Percentiles rank a stretch among this genome's conserved stretches.
Conservation (phyloP, 2,797 vertebrate genomes). For the Eulemur mongoz region DNA sequence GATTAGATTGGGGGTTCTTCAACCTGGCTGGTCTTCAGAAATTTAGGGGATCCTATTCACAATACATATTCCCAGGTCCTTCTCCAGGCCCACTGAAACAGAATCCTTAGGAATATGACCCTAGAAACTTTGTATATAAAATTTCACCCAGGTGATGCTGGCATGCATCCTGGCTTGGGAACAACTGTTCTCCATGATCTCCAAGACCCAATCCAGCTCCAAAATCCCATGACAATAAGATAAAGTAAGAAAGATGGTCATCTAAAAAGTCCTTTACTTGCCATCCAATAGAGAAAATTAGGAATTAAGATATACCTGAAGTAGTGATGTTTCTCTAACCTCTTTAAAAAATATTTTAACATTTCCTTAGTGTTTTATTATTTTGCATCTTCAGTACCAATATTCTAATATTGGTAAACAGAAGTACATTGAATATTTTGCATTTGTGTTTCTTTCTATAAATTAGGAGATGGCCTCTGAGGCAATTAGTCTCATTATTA, state of each 20-base stretch:
- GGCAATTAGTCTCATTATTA: background rate
- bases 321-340: background rate
- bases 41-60: background rate
- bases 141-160: background rate
- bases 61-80: background rate
- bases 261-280: background rate
- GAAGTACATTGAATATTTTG: background rate
- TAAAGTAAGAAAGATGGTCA: background rate
- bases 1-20: background rate
- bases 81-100: background rate
- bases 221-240: background rate
- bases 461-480: background rate
- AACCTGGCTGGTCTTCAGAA: background rate
- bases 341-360: background rate
- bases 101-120: background rate
- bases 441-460: slow-evolving; percentile 24
- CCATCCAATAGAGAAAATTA: background rate
- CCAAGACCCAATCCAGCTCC: background rate
- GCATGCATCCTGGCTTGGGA: background rate
- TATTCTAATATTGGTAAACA: background rate
- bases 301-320: background rate
- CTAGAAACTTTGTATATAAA: background rate
- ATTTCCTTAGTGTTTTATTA: background rate
- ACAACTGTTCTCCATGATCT: background rate
- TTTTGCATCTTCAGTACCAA: background rate